Conservation (phyloP, 1,140 invertebrate genomes). For the Tetragnatha versicolor region DNA sequence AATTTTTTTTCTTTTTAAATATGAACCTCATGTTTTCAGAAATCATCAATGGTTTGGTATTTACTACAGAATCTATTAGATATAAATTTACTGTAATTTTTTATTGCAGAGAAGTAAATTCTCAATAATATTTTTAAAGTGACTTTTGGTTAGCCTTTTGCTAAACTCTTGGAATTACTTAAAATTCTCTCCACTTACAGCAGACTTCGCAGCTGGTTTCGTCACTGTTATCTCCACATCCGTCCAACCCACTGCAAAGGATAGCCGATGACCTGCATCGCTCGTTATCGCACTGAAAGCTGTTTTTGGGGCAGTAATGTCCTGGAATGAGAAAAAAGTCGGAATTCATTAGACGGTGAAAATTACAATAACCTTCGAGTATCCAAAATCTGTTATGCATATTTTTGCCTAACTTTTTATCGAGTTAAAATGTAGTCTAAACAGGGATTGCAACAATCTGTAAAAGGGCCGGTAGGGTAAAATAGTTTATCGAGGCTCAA, state of each 20-base stretch:
- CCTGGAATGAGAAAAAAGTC: constrained; percentile 26
- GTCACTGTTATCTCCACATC: constrained; percentile 88
- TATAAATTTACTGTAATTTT: no score
- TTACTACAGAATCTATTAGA: no score
- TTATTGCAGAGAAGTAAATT: neutral
- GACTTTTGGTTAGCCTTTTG: neutral
- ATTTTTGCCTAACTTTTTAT: no score
- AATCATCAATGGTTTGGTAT: neutral
- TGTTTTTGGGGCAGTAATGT: constrained; percentile 65
- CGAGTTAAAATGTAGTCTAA: no score
- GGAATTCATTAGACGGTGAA: neutral
- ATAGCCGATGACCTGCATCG: constrained; percentile 85
- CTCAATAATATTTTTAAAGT: neutral
- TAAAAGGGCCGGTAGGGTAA: neutral
- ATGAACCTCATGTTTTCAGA: neutral
- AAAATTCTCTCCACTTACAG: constrained; percentile 73
- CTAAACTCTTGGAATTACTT: neutral
- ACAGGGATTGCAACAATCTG: no score
- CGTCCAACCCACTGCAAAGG: constrained; percentile 84
- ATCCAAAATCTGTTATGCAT: neutral
- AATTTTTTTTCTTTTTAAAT: no score
- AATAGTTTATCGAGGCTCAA: neutral
- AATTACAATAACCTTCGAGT: neutral
- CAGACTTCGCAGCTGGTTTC: constrained; percentile 83
- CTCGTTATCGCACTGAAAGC: constrained; percentile 82